Evolutionary conservation across 35 echinoderm and acorn worm species (phyloP).

Genomic region (Apostichopus californicus): DNA sequence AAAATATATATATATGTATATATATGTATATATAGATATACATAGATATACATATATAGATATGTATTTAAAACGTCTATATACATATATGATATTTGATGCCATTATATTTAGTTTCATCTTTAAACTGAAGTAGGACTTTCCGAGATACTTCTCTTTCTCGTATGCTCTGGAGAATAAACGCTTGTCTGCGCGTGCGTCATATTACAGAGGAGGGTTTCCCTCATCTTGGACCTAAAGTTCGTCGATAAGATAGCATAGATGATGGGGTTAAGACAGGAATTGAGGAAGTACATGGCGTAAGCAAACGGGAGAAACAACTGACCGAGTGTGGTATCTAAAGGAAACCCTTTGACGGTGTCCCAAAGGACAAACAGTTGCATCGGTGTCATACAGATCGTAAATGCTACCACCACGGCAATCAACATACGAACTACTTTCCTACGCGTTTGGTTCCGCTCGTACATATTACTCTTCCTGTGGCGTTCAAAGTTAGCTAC

Average conservation of each 20-base stretch:
- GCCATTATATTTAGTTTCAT: too few relatives aligned
- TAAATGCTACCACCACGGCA: conserved; percentile 44
- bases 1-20: too few relatives aligned
- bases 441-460: conserved; percentile 51
- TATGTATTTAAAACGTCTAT: neutral
- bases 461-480: conserved; percentile 34
- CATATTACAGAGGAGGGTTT: conserved; percentile 57
- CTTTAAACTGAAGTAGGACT: conserved; percentile 22
- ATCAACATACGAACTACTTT: conserved; percentile 72
- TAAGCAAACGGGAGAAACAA: conserved; percentile 24
- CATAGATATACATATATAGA: neutral
- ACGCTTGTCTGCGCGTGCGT: conserved; percentile 18
- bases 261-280: conserved; percentile 55
- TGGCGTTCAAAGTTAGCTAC: conserved; percentile 28
- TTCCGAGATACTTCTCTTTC: conserved; percentile 42
- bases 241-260: conserved; percentile 54
- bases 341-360: neutral
- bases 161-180: conserved; percentile 33
- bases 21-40: too few relatives aligned
- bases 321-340: neutral
- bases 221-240: conserved; percentile 62
- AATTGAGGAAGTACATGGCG: conserved; percentile 63
- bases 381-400: conserved; percentile 49
- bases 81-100: neutral
- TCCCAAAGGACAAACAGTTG: conserved; percentile 49